Conservation (phyloP, 2,888 invertebrate genomes). For the Drosophila nr. perissopoda region DNA sequence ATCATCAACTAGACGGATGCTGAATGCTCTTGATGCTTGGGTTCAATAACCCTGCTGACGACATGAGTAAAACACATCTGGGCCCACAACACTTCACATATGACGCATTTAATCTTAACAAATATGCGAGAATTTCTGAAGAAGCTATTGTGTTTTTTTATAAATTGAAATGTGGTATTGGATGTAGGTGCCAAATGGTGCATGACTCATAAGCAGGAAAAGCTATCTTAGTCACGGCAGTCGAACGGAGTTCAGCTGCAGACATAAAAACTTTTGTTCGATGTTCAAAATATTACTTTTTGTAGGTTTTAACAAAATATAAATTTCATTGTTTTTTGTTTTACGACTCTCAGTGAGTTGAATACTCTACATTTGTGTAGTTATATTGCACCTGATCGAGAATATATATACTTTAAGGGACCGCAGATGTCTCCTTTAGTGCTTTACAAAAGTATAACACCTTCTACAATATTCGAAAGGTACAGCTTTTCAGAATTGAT, state of each 20-base stretch:
- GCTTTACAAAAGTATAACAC: neutral
- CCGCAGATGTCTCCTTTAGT: neutral
- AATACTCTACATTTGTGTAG: neutral
- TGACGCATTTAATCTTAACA: constrained; percentile 30
- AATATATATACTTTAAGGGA: neutral
- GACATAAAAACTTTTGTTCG: neutral
- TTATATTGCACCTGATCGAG: neutral
- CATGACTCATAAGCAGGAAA: neutral
- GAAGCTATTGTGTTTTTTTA: neutral
- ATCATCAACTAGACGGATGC: constrained; percentile 1
- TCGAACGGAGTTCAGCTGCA: neutral
- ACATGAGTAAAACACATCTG: constrained; percentile 14
- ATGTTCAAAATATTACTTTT: neutral
- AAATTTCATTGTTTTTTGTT: neutral
- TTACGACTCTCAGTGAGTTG: neutral
- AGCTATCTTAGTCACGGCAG: neutral
- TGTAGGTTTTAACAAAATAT: neutral
- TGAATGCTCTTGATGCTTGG: neutral
- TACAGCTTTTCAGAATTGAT: neutral
- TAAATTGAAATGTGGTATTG: neutral
- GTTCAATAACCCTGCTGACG: constrained; percentile 35
- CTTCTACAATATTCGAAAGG: too few species aligned
- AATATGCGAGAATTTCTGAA: constrained; percentile 12
- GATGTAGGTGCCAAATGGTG: neutral
- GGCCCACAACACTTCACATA: constrained; percentile 5